Evolutionary conservation across 2,797 vertebrate genomes (phyloP).

Genomic region (Halcyon smyrnensis): DNA sequence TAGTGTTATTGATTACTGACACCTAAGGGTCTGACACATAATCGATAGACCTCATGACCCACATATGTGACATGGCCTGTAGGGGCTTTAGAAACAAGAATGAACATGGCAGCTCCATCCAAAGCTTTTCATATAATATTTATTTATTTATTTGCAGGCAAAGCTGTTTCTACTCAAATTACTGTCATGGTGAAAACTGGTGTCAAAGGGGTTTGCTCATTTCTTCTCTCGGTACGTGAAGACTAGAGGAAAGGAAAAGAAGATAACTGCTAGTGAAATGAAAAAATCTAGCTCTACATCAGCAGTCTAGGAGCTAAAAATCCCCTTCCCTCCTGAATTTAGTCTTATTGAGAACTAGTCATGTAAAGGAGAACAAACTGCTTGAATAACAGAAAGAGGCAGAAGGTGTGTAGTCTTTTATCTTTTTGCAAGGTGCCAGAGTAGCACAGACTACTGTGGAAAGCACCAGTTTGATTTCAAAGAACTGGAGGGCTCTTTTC

Average conservation of each 20-base stretch:
- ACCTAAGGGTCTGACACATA: conserved; percentile 91
- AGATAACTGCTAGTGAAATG: neutral
- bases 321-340: neutral
- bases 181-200: conserved; percentile 30
- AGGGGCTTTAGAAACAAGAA: conserved; percentile 80
- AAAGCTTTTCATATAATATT: conserved; percentile 69
- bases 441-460: neutral
- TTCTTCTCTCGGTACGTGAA: neutral
- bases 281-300: neutral
- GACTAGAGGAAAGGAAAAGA: neutral
- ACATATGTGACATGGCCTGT: conserved; percentile 81
- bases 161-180: conserved; percentile 72
- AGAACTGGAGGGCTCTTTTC: neutral
- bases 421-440: neutral
- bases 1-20: conserved; percentile 90
- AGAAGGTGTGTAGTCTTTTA: neutral
- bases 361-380: neutral
- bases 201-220: conserved; percentile 32
- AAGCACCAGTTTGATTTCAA: neutral
- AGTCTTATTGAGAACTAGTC: neutral
- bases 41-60: conserved; percentile 93
- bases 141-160: conserved; percentile 71
- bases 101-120: conserved; percentile 77
- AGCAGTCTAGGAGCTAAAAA: neutral
- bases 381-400: neutral